Evolutionary conservation across 2,888 invertebrate species (phyloP).

Genomic region (Ophion ellenae): DNA sequence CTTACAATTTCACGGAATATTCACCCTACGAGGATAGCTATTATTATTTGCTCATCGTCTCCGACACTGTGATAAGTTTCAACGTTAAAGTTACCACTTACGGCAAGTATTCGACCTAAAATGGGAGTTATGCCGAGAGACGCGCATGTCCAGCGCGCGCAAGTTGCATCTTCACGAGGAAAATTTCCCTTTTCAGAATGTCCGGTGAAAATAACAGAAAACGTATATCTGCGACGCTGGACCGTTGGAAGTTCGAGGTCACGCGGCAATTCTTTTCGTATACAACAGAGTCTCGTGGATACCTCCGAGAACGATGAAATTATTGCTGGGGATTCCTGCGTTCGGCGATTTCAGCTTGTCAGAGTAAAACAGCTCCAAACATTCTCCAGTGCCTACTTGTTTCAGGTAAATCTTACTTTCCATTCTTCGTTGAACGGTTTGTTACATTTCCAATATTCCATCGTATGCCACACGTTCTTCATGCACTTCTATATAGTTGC

Average conservation of each 20-base stretch:
- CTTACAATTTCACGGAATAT: constrained; percentile 80
- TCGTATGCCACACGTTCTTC: too few species aligned
- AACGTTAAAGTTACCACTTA: constrained; percentile 80
- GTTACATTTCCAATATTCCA: neutral
- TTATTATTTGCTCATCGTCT: constrained; percentile 84
- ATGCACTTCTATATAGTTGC: too few species aligned
- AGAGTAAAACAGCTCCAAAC: constrained; percentile 83
- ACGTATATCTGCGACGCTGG: constrained; percentile 71
- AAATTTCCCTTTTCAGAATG: constrained; percentile 74
- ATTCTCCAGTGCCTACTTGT: constrained; percentile 83
- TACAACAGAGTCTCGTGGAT: constrained; percentile 68
- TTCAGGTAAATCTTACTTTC: constrained; percentile 79
- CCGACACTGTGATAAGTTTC: constrained; percentile 82
- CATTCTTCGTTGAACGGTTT: neutral
- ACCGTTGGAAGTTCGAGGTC: constrained; percentile 61
- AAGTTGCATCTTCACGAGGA: neutral
- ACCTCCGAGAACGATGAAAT: constrained; percentile 65
- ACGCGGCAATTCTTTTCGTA: constrained; percentile 57
- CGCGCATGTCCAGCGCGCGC: neutral
- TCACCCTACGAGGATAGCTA: constrained; percentile 84
- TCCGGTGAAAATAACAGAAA: constrained; percentile 76
- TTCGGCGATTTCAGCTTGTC: constrained; percentile 82
- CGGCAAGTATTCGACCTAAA: constrained; percentile 72
- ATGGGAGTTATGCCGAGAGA: neutral
- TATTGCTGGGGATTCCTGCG: constrained; percentile 76